phyloP scores from a whole-genome alignment of 2,797 vertebrate species.

The Pteropus rufus region DNA sequence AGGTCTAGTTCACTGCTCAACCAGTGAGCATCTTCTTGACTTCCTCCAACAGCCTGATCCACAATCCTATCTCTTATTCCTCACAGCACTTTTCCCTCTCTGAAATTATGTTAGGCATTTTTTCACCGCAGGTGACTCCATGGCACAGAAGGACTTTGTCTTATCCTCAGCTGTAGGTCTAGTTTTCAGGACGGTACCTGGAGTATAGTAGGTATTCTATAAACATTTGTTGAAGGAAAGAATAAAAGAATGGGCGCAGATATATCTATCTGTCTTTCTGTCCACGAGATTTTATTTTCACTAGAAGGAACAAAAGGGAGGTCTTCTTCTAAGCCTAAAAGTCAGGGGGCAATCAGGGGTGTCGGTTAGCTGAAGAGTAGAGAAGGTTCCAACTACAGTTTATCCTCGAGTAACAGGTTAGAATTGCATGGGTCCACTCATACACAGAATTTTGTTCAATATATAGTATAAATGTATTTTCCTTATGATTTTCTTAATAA shows the following conservation, averaged over 20 bases:
- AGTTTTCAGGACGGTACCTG: neutral
- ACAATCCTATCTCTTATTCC: neutral
- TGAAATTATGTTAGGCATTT: neutral
- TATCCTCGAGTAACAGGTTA: neutral
- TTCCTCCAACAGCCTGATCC: neutral
- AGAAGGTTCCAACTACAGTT: neutral
- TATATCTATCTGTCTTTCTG: neutral
- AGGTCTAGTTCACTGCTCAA: neutral
- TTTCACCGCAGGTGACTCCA: neutral
- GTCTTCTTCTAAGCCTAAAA: neutral
- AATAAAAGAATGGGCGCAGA: neutral
- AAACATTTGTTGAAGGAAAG: constrained; percentile 31
- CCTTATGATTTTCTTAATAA: neutral
- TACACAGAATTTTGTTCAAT: neutral
- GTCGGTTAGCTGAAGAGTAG: neutral
- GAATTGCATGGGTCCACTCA: neutral
- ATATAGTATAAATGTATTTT: neutral
- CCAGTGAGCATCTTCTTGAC: neutral
- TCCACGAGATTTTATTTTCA: neutral
- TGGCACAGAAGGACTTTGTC: neutral
- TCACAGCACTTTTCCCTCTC: neutral
- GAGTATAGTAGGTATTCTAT: neutral
- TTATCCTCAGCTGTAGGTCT: neutral
- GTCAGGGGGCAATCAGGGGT: neutral
- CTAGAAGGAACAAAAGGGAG: neutral